These are phyloP conservation scores for Pseudanteris insignis DNA, from an alignment of 2,888 invertebrate species.

Conservation along the genomic window DNA sequence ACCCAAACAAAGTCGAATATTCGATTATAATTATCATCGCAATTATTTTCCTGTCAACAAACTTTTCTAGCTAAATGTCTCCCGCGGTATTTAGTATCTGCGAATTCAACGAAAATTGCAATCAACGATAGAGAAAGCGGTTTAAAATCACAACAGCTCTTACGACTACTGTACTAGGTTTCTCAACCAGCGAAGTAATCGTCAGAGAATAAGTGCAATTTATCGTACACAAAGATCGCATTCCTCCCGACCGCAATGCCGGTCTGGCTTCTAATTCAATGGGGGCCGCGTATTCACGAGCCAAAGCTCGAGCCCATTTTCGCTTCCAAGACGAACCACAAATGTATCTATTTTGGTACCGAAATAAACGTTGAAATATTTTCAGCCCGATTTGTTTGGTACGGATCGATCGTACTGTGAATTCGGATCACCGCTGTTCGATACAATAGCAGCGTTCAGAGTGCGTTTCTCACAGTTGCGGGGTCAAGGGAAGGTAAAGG, in stretches of 20 bases:
- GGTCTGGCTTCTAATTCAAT: conserved; percentile 36
- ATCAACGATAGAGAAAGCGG: conserved; percentile 35
- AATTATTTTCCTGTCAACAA: conserved; percentile 16
- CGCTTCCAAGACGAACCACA: conserved; percentile 12
- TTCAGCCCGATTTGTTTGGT: conserved; percentile 21
- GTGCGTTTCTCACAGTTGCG: too few relatives aligned
- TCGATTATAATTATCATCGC: too few relatives aligned
- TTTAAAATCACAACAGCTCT: conserved; percentile 35
- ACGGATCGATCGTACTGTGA: too few relatives aligned
- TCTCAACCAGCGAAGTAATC: conserved; percentile 36
- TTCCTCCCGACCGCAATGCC: conserved; percentile 44
- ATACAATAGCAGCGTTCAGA: too few relatives aligned
- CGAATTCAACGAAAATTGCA: conserved; percentile 42
- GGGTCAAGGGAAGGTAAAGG: too few relatives aligned
- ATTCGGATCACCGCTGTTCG: too few relatives aligned
- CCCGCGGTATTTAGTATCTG: conserved; percentile 36
- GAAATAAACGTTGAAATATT: conserved; percentile 28
- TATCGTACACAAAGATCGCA: conserved; percentile 54
- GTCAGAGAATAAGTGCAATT: conserved; percentile 53
- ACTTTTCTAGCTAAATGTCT: conserved; percentile 33
- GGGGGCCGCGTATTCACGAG: conserved; percentile 10
- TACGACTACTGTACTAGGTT: conserved; percentile 36
- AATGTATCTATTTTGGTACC: conserved; percentile 24
- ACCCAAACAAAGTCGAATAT: too few relatives aligned
- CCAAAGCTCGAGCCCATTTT: too few relatives aligned